Evolutionary conservation across 2,888 invertebrate species (phyloP), one percentile per base, ranked within the genome.

Genomic region (Osedax frankpressi): DNA sequence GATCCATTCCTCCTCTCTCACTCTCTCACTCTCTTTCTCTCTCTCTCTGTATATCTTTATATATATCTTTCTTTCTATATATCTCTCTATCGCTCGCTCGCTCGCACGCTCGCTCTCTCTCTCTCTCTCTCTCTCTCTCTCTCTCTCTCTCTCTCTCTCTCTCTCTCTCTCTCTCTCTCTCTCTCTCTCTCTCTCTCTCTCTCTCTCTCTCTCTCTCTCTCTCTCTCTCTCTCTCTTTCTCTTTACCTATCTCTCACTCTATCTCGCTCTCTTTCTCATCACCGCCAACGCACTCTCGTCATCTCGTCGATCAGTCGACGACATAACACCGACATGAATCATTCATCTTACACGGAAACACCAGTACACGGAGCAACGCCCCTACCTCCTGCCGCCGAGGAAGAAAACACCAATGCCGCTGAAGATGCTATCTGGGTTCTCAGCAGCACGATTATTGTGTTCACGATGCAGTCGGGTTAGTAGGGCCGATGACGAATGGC

Each of bases 341-440:
- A n/a, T n/a, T n/a, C n/a, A n/a, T n/a, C n/a, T n/a, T n/a, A n/a
- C n/a, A n/a, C n/a, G n/a, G n/a, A n/a, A n/a, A n/a, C n/a, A n/a
- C n/a, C n/a, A n/a, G n/a, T n/a, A n/a, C n/a, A n/a, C n/a, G n/a
- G n/a, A n/a, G n/a, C n/a, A n/a, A n/a, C n/a, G n/a, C n/a, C n/a
- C n/a, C n/a, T n/a, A n/a, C n/a, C n/a, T n/a, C n/a, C n/a, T n/a
- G n/a, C n/a, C n/a, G n/a, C n/a, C n/a, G n/a, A n/a, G n/a, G n/a
- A n/a, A n/a, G n/a, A n/a, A n/a, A n/a, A 44, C 19, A 44, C 44
- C 11, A 44, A 44, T 19, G 44, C 44, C 44, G 69, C 69, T 11
- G 69, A 69, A n/a, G 69, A 69, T 3, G 69, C 69, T 1, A 69
- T 69, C 69, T 69, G 69, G 69, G 69, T 69, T 6, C 28, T 69